Evolutionary conservation across 2,113 vertebrate species (phyloP).

Genomic region (Chamaetylas fuelleborni): DNA sequence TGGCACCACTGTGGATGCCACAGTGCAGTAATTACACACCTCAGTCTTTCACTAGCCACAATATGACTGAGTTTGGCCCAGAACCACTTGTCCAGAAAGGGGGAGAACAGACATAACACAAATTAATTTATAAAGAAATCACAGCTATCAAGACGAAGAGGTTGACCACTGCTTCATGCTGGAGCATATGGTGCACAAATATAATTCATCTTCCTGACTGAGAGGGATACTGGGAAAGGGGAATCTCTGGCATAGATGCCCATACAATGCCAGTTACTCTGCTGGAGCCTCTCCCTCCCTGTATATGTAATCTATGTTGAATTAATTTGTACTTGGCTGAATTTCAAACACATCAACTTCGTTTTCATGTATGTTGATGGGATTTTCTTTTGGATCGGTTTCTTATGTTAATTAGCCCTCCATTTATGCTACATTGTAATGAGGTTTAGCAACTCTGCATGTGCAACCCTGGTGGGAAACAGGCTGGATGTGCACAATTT

Average conservation of each 20-base stretch:
- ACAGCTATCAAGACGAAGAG: background rate
- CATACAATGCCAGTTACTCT: slow-evolving; percentile 16
- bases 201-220: background rate
- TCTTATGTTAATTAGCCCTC: slow-evolving; percentile 52
- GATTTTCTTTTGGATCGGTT: slow-evolving; percentile 45
- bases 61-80: background rate
- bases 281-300: slow-evolving; percentile 38
- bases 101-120: background rate
- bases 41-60: background rate
- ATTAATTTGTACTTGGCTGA: slow-evolving; percentile 65
- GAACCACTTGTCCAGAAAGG: background rate
- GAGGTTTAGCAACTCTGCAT: slow-evolving; percentile 10
- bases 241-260: background rate
- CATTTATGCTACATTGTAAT: slow-evolving; percentile 40
- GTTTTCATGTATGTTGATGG: slow-evolving; percentile 51
- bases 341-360: slow-evolving; percentile 52
- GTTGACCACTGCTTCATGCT: background rate
- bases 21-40: background rate
- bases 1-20: background rate
- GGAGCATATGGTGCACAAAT: background rate
- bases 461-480: slow-evolving; percentile 23
- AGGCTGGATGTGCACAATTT: background rate
- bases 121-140: background rate
- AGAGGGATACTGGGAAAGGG: background rate
- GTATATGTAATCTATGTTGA: slow-evolving; percentile 37